Percentiles rank a stretch among this genome's conserved stretches.
phyloP scores from a whole-genome alignment of 2,888 invertebrate species.

The Clunio marinus region DNA sequence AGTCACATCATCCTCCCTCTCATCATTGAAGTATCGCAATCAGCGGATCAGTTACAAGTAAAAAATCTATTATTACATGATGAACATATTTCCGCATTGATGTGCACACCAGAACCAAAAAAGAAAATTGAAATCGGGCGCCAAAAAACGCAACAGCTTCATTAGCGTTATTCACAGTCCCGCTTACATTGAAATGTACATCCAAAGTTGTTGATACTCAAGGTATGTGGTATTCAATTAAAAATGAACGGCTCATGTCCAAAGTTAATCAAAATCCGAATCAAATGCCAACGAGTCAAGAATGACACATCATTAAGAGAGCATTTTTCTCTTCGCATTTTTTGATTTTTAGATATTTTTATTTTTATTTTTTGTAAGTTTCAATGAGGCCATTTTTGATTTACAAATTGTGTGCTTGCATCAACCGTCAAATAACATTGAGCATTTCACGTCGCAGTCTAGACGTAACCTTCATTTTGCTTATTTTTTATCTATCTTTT shows the following conservation, averaged over 20 bases:
- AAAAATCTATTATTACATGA: too few species aligned
- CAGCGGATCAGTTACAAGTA: too few species aligned
- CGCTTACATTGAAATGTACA: too few species aligned
- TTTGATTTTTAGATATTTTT: too few species aligned
- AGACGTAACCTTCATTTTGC: not conserved
- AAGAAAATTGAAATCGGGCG: not conserved
- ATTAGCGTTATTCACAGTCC: not conserved
- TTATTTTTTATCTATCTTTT: too few species aligned
- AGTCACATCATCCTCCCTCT: too few species aligned
- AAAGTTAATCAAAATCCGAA: not conserved
- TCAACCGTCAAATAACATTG: not conserved
- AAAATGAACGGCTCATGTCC: not conserved
- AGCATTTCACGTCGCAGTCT: not conserved
- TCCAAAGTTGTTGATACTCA: not conserved
- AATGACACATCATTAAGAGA: not conserved
- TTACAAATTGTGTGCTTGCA: not conserved
- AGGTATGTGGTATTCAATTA: conserved; percentile 2
- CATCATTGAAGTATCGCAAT: too few species aligned
- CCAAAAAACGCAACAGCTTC: not conserved
- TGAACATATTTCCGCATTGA: too few species aligned
- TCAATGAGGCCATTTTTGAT: conserved; percentile 13
- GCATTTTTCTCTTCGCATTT: not conserved
- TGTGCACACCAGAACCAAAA: too few species aligned
- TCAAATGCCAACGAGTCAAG: not conserved
- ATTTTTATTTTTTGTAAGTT: not conserved